Conservation (phyloP, 2,797 vertebrate species). For the Alcedo atthis region DNA sequence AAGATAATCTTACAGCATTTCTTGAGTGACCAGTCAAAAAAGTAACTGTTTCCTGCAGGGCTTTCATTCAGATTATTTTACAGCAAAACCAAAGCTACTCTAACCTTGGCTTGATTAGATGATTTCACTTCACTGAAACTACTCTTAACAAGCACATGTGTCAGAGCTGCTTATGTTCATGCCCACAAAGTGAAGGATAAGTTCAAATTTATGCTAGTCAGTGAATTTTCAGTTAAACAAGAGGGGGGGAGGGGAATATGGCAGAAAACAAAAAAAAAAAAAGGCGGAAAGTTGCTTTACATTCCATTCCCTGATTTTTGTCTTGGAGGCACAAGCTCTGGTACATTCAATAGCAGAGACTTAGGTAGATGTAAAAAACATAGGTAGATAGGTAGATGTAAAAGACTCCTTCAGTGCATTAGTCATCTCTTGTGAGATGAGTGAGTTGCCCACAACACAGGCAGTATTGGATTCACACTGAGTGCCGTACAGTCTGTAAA, state of each 20-base stretch:
- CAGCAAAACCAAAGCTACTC: neutral
- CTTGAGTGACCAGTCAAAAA: neutral
- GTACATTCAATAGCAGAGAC: neutral
- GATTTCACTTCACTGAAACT: neutral
- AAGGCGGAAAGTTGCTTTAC: neutral
- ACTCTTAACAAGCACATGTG: neutral
- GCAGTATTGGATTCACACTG: neutral
- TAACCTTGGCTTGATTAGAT: neutral
- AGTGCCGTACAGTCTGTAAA: neutral
- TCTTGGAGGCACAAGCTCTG: neutral
- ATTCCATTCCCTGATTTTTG: neutral
- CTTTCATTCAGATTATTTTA: neutral
- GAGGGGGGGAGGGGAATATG: neutral
- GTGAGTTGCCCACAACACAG: neutral
- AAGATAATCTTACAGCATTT: neutral
- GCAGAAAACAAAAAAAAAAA: fast-evolving
- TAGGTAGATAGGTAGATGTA: neutral
- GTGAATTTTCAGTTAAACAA: neutral
- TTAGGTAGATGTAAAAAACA: neutral
- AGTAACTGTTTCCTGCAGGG: neutral
- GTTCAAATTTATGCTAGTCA: neutral
- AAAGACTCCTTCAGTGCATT: neutral
- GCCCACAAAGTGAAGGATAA: neutral
- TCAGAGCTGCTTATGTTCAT: neutral
- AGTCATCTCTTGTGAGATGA: neutral